A percentile compares a stretch with the other conserved stretches of the same genome.
Conservation (phyloP, 2,113 vertebrate species). For the Gasterosteus nipponicus region DNA sequence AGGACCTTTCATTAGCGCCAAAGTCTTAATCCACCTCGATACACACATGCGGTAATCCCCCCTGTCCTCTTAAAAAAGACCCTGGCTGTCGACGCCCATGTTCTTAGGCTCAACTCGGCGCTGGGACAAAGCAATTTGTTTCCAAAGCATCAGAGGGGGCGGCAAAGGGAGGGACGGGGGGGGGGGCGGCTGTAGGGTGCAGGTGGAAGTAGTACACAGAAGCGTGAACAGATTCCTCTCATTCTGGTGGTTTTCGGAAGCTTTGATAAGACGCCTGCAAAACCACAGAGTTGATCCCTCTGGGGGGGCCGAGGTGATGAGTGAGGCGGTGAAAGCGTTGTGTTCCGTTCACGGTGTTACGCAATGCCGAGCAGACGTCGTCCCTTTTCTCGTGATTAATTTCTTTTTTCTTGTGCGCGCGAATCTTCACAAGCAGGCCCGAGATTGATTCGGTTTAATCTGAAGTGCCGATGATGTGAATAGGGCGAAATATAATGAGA, state of each 20-base stretch:
- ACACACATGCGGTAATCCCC: slow-evolving; percentile 70
- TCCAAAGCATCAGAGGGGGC: slow-evolving; percentile 48
- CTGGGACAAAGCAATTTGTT: slow-evolving; percentile 70
- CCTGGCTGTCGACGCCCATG: slow-evolving; percentile 52
- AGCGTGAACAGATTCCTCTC: slow-evolving; percentile 40
- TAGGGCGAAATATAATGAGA: slow-evolving; percentile 58
- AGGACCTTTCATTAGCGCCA: slow-evolving; percentile 69
- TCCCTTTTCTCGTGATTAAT: slow-evolving; percentile 49
- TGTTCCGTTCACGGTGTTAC: slow-evolving; percentile 52
- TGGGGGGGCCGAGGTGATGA: slow-evolving; percentile 43
- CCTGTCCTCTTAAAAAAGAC: slow-evolving; percentile 61
- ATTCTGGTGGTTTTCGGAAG: slow-evolving; percentile 4
- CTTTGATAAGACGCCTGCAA: slow-evolving; percentile 55
- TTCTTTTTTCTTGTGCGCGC: slow-evolving; percentile 18
- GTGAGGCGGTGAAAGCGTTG: slow-evolving; percentile 18
- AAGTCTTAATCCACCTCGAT: slow-evolving; percentile 76
- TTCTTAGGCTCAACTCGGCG: slow-evolving; percentile 63
- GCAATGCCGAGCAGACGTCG: slow-evolving; percentile 49
- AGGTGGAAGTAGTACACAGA: slow-evolving; percentile 1
- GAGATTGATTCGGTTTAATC: slow-evolving; percentile 68
- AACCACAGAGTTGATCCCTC: slow-evolving; percentile 59
- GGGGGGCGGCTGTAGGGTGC: too few species aligned
- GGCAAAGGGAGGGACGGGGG: neutral
- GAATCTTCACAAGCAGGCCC: slow-evolving; percentile 9
- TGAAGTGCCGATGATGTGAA: slow-evolving; percentile 63